Conservation (phyloP, 2,888 invertebrate species). For the Chrysotoxum bicinctum region DNA sequence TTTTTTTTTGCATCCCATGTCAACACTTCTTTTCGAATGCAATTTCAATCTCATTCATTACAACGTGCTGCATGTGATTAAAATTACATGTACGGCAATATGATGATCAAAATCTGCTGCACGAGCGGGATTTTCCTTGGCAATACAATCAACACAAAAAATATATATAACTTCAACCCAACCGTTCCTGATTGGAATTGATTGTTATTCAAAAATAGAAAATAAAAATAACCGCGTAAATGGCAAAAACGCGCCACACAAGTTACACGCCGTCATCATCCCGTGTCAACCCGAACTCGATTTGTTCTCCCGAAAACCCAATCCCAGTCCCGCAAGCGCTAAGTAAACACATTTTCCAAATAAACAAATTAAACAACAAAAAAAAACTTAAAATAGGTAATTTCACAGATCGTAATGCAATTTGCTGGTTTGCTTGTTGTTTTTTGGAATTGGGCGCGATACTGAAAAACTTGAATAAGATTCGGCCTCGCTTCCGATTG, state of each 20-base stretch:
- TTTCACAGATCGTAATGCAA: slow-evolving; percentile 71
- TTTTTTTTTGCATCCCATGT: neutral
- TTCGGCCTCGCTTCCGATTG: slow-evolving; percentile 31
- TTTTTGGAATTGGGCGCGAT: slow-evolving; percentile 1
- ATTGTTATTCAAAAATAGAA: slow-evolving; percentile 64
- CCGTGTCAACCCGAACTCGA: neutral
- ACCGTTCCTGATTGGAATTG: slow-evolving; percentile 54
- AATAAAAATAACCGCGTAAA: slow-evolving; percentile 61
- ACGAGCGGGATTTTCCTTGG: slow-evolving; percentile 32
- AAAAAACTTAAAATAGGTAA: slow-evolving; percentile 60
- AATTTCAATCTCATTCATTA: slow-evolving; percentile 70
- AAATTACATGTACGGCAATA: slow-evolving; percentile 31
- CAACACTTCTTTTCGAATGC: slow-evolving; percentile 55
- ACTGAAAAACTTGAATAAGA: slow-evolving; percentile 58
- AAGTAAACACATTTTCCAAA: slow-evolving; percentile 53
- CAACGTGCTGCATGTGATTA: slow-evolving; percentile 51
- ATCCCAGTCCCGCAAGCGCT: neutral
- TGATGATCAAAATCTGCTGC: slow-evolving; percentile 50
- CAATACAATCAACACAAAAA: neutral
- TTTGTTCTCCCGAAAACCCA: neutral
- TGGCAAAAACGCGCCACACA: slow-evolving; percentile 46
- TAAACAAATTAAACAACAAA: neutral
- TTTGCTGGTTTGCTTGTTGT: slow-evolving; percentile 41
- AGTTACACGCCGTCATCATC: slow-evolving; percentile 9
- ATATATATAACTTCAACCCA: slow-evolving; percentile 5